phyloP scores from a whole-genome alignment of 2,888 invertebrate species.

The Amorpha juglandis region DNA sequence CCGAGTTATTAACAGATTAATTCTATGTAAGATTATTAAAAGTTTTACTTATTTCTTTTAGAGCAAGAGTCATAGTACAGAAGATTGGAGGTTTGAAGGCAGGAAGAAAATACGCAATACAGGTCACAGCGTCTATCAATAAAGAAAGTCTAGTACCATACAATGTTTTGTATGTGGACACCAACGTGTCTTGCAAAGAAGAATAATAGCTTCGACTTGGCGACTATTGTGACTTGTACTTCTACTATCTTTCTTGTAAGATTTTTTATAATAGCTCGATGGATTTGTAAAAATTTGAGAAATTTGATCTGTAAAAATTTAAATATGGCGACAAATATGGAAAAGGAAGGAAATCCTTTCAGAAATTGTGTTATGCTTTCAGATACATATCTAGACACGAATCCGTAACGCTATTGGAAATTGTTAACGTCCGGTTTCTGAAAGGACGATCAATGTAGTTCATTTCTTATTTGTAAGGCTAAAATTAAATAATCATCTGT shows the following conservation, averaged over 20 bases:
- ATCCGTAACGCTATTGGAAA: neutral
- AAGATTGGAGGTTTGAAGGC: slow-evolving; percentile 65
- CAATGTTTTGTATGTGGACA: slow-evolving; percentile 68
- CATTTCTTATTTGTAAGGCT: no score
- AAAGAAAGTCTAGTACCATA: slow-evolving; percentile 70
- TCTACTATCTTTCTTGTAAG: neutral
- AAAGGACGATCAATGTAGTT: no score
- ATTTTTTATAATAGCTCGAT: neutral
- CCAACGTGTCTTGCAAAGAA: slow-evolving; percentile 67
- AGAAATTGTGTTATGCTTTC: neutral
- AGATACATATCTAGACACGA: neutral
- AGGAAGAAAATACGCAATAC: slow-evolving; percentile 72
- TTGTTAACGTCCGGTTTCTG: neutral
- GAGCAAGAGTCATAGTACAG: slow-evolving; percentile 66
- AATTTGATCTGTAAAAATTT: no score
- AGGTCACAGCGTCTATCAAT: slow-evolving; percentile 68
- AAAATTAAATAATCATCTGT: no score
- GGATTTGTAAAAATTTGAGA: no score
- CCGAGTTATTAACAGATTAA: no score
- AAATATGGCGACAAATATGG: neutral
- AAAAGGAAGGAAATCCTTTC: neutral
- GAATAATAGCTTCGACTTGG: slow-evolving; percentile 34
- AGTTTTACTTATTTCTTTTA: slow-evolving; percentile 43
- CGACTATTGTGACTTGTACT: slow-evolving; percentile 9
- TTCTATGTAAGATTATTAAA: neutral